Evolutionary conservation across 35 echinoderm and acorn worm species (phyloP).

Genomic region (Diadema setosum): DNA sequence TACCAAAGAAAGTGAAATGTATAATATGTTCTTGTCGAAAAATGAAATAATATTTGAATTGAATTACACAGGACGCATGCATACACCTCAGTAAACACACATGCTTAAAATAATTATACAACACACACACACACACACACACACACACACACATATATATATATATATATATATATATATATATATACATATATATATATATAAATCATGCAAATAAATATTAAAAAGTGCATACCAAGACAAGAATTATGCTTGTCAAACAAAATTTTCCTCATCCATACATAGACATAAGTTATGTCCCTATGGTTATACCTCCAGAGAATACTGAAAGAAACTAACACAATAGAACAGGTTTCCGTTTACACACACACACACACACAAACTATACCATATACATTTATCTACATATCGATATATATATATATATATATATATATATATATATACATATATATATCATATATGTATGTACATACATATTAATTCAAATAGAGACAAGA

Average conservation of each 20-base stretch:
- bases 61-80: background rate
- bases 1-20: no score
- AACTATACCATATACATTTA: background rate
- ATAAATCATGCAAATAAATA: background rate
- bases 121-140: background rate
- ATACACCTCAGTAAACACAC: background rate
- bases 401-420: background rate
- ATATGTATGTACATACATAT: background rate
- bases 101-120: no score
- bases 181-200: background rate
- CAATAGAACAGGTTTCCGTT: no score
- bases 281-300: no score
- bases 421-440: background rate
- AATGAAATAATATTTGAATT: no score
- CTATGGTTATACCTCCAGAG: no score
- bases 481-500: no score
- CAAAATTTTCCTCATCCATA: no score
- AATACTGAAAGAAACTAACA: no score
- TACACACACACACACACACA: background rate
- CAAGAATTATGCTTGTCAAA: no score
- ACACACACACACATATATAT: background rate
- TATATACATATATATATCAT: background rate
- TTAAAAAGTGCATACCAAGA: background rate
- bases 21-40: no score
- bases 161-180: background rate